Evolutionary conservation across 35 echinoderm and acorn worm genomes (phyloP), one percentile per base, ranked within the genome.

Genomic region (Heliocidaris erythrogramma): DNA sequence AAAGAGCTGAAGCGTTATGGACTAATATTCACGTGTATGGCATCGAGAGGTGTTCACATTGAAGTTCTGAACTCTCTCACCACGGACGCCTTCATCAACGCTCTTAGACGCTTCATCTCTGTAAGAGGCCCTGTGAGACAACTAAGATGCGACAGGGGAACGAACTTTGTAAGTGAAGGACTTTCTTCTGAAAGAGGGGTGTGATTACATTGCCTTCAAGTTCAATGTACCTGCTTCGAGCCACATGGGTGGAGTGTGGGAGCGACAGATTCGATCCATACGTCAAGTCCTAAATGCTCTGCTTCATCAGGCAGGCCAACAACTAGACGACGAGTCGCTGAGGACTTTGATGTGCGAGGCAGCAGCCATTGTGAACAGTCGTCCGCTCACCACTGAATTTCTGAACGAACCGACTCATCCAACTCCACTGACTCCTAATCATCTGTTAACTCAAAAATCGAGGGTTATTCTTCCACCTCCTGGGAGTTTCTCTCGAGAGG

Each of bases 71-170:
- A 95, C 52, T 84, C 95, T 30, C 30, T 98, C 84, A 94, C 60
- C 18, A 96, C 97, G 47, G 96, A 98, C 92, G 30, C 94, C n/a
- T 98, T 98, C 90, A 98, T 98, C 16, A 98, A 98, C 85, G 92
- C 94, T 17, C 71, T 95, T 49, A 87, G 97, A 60, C 86, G 97
- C 47, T 88, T 98, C 18, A 86, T 95, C 48, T 94, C 95, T 29
- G 93, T 96, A 13, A 48, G 95, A 42, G 97, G 97, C 48, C 91
- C 92, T 86, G 60, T 98, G 21, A 60, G 94, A 9, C 97, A 95
- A 31, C 93, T 96, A 12, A 32, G 94, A 30, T 96, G 90, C 32
- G 97, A 98, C 56, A 96, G 95, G 94, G 96, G 96, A 11, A 94
- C 95, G 2, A 98, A 96, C 88, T 98, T 97, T 56, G 42, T 96